Evolutionary conservation across 2,797 vertebrate species (phyloP), one percentile per base, ranked within the genome.

Genomic region (Anisognathus igniventris): DNA sequence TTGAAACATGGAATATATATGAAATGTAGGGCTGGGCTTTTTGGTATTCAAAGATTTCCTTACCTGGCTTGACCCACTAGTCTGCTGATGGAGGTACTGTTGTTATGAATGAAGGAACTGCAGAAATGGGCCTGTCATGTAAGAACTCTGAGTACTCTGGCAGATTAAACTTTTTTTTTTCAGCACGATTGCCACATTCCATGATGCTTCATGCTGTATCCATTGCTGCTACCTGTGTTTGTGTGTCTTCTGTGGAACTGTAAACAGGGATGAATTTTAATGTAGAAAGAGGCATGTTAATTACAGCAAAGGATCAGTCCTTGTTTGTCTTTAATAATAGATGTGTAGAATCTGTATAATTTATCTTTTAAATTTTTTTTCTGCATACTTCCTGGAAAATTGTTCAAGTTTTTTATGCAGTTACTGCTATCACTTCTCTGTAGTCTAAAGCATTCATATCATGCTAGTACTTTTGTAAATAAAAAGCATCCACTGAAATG

Each of bases 101-200:
- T 77, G 44, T 8, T 72, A 7, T 18, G 45, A 53, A 17, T 57
- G 42, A 50, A 22, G 51, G 24, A 65, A 37, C 62, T 65, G 33
- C 45, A 47, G 58, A 53, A 31, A 56, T 81, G n/a, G 45, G 33
- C 54, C 15, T 7, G 1, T 53, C 9, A 0, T 50, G n/a, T 42
- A 28, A 47, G 42, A 86, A 10, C 30, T 64, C 28, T 4, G 8
- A 50, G 27, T 74, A 21, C 10, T 4, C 14, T 66, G 35, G 31
- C 17, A 66, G 54, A 27, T 45, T 10, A 57, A 73, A 22, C 24
- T 5, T 42, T 7, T n/a, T n/a, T 48, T 44, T 65, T 62, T 13
- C 10, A 31, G 51, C 1, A 3, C 1, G 5, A 12, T 33, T 76
- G 30, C 42, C 68, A 2, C 20, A 14, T 17, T 3, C 0, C 4